Conservation (phyloP, 2,888 invertebrate species). For the Thymelicus acteon region DNA sequence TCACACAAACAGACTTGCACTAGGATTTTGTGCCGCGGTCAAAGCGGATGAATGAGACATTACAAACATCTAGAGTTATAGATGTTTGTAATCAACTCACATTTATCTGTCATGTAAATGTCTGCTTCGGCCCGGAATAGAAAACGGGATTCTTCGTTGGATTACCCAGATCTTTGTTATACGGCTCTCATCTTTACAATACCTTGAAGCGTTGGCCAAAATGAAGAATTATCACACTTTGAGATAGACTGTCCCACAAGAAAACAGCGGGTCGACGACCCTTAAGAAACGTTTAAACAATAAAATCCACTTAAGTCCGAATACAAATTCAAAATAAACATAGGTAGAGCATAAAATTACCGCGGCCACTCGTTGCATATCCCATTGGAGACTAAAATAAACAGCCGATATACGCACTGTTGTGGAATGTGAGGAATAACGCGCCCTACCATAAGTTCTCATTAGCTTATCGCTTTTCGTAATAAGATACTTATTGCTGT, state of each 20-base stretch:
- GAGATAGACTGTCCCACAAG: constrained; percentile 38
- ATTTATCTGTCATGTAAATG: too few species aligned
- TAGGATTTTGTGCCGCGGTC: too few species aligned
- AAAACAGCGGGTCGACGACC: constrained; percentile 18
- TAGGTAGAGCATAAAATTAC: constrained; percentile 47
- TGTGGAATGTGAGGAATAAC: constrained; percentile 33
- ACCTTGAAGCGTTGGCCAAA: background rate
- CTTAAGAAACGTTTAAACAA: constrained; percentile 30
- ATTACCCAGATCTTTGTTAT: too few species aligned
- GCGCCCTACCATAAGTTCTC: constrained; percentile 36
- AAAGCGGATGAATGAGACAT: too few species aligned
- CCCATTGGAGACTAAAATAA: constrained; percentile 45
- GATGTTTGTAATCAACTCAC: too few species aligned
- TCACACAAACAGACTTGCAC: too few species aligned
- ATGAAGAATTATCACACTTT: background rate
- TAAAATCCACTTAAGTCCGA: constrained; percentile 36
- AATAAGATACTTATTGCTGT: constrained; percentile 33
- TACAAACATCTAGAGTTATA: too few species aligned
- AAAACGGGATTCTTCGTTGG: too few species aligned
- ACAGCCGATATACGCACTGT: constrained; percentile 39
- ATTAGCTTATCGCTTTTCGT: constrained; percentile 35
- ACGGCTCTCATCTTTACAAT: too few species aligned
- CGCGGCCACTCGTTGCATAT: constrained; percentile 45
- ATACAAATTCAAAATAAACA: constrained; percentile 47
- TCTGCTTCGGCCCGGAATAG: too few species aligned